Conservation (phyloP, 1,140 invertebrate species). For the Penaeus indicus region DNA sequence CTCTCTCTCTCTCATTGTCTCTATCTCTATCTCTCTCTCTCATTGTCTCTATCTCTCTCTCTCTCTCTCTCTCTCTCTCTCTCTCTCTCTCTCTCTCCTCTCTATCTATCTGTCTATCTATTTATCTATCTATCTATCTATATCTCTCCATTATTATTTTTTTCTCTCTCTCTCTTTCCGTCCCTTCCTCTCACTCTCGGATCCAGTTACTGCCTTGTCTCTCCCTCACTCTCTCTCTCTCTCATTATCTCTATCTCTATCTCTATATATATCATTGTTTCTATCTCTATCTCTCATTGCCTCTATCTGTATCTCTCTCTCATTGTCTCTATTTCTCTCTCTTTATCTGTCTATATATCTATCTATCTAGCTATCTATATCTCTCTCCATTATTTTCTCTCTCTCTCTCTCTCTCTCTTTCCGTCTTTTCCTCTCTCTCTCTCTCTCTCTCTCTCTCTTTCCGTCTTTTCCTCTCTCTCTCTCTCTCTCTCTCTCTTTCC, state of each 20-base stretch:
- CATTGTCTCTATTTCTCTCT: too few species aligned
- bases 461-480: constrained; percentile 1
- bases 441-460: too few species aligned
- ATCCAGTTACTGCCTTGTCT: not conserved
- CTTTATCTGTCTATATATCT: not conserved
- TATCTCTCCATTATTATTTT: not conserved
- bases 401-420: constrained; percentile 9
- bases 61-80: too few species aligned
- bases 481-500: too few species aligned
- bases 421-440: too few species aligned
- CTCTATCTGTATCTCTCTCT: constrained; percentile 11
- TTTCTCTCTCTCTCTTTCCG: not conserved
- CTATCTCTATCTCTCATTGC: not conserved
- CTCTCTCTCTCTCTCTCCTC: too few species aligned
- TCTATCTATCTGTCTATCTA: too few species aligned
- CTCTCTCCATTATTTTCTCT: not conserved
- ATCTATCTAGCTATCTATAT: not conserved
- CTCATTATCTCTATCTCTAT: not conserved
- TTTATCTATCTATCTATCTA: not conserved
- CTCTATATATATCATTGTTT: not conserved
- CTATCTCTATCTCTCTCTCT: too few species aligned
- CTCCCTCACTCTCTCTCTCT: not conserved
- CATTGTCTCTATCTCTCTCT: too few species aligned
- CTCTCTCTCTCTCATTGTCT: too few species aligned
- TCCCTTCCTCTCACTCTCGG: not conserved